Percentiles rank a stretch among this genome's conserved stretches.
These are phyloP conservation scores for Petrocephalus microphthalmus DNA, from an alignment of 2,113 vertebrate genomes.

Conservation along the genomic window DNA sequence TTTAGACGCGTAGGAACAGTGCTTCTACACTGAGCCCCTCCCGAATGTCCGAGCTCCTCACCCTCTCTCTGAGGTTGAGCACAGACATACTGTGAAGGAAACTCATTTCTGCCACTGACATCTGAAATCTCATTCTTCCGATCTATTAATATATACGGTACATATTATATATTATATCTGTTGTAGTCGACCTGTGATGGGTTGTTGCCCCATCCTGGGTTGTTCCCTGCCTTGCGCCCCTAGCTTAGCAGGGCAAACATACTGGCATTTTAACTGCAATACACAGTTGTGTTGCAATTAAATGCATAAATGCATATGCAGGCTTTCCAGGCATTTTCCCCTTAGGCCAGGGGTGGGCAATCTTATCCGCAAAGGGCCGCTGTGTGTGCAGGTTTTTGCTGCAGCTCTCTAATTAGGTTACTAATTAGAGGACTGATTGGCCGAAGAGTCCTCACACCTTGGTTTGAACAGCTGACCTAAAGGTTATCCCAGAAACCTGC, in stretches of 20 bases:
- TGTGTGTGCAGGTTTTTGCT: too few relatives aligned
- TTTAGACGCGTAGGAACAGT: neutral
- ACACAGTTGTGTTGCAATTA: too few relatives aligned
- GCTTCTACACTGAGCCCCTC: neutral
- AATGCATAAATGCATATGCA: too few relatives aligned
- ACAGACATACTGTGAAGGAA: neutral
- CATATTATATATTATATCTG: too few relatives aligned
- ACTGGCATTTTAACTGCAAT: neutral
- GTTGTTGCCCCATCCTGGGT: neutral
- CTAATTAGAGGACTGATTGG: too few relatives aligned
- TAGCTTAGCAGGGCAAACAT: neutral
- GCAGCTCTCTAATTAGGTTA: too few relatives aligned
- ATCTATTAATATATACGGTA: neutral
- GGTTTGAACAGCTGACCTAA: too few relatives aligned
- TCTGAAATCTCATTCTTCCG: neutral
- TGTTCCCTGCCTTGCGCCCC: neutral
- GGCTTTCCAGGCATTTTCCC: too few relatives aligned
- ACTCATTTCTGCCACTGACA: neutral
- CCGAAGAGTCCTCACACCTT: too few relatives aligned
- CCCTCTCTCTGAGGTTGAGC: neutral
- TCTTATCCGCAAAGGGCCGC: too few relatives aligned
- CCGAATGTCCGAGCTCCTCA: neutral
- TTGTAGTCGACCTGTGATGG: neutral
- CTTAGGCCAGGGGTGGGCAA: too few relatives aligned
- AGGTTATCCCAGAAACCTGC: too few relatives aligned